Evolutionary conservation across 2,797 vertebrate species (phyloP).

Genomic region (Sebastes jordani): DNA sequence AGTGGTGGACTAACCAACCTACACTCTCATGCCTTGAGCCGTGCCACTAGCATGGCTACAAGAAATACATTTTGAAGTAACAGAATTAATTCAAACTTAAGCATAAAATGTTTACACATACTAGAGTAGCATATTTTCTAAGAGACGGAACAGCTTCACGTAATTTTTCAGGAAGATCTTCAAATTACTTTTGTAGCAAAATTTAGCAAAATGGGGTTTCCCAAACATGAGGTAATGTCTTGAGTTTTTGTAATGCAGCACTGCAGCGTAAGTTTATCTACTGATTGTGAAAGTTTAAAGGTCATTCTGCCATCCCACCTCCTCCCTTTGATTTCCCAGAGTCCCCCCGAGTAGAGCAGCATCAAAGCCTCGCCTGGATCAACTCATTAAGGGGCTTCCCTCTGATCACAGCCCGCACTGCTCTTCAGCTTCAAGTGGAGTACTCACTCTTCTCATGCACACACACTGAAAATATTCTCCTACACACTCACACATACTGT

Average conservation of each 20-base stretch:
- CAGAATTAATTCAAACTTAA: too few relatives aligned
- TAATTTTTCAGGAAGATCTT: background rate
- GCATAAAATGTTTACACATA: background rate
- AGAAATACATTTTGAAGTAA: background rate
- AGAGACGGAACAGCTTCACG: background rate
- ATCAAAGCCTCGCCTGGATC: conserved; percentile 57
- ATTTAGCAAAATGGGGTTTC: background rate
- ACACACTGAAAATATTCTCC: background rate
- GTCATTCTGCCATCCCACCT: conserved; percentile 5
- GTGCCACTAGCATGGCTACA: too few relatives aligned
- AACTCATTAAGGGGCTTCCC: conserved; percentile 50
- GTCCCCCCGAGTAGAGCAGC: conserved; percentile 31
- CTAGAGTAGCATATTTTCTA: background rate
- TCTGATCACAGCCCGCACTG: conserved; percentile 53
- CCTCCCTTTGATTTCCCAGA: conserved; percentile 29
- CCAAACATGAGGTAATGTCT: background rate
- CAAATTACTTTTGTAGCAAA: background rate
- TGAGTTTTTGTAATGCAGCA: background rate
- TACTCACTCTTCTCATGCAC: background rate
- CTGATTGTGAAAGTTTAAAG: conserved; percentile 35
- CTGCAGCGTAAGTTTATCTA: conserved; percentile 1
- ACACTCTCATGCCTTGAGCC: too few relatives aligned
- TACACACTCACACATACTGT: background rate
- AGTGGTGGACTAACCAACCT: too few relatives aligned
- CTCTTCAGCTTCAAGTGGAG: conserved; percentile 20